A percentile compares a stretch with the other conserved stretches of the same genome.
phyloP scores from a whole-genome alignment of 2,797 vertebrate species.

The Sebastes hopkinsi region DNA sequence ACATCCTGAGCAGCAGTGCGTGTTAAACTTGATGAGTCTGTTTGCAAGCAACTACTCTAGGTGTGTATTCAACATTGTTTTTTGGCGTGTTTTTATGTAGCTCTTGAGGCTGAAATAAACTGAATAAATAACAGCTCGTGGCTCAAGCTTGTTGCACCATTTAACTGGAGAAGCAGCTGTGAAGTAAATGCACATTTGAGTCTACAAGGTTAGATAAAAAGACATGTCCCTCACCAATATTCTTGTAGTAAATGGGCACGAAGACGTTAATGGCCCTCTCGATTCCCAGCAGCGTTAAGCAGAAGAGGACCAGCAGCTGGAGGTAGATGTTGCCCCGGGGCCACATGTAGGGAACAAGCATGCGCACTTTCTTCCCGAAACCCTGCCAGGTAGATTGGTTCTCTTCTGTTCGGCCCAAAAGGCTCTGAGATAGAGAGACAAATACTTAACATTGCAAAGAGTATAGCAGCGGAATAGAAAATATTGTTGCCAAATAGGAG shows the following conservation, averaged over 20 bases:
- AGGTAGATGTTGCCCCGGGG: constrained; percentile 84
- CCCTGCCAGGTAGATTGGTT: constrained; percentile 89
- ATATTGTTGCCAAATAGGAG: not conserved
- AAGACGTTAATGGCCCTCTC: constrained; percentile 93
- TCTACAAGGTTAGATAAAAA: not conserved
- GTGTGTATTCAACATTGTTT: not conserved
- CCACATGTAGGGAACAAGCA: constrained; percentile 94
- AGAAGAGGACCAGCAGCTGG: constrained; percentile 91
- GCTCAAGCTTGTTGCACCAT: not conserved
- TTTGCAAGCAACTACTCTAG: not conserved
- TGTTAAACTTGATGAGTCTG: not conserved
- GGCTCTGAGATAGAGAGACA: constrained; percentile 69
- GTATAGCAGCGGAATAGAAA: not conserved
- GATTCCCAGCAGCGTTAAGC: constrained; percentile 88
- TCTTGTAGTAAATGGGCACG: constrained; percentile 93
- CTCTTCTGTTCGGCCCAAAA: constrained; percentile 67
- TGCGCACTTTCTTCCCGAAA: constrained; percentile 85
- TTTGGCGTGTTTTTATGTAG: not conserved
- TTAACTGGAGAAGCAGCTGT: not conserved
- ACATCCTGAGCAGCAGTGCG: not conserved
- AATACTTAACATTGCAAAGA: accelerated
- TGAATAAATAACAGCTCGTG: not conserved
- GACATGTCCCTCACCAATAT: constrained; percentile 85
- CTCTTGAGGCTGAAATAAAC: not conserved
- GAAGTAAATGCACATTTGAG: not conserved